These are phyloP conservation scores for Bombus affinis DNA, from an alignment of 1,140 invertebrate species.

Conservation along the genomic window DNA sequence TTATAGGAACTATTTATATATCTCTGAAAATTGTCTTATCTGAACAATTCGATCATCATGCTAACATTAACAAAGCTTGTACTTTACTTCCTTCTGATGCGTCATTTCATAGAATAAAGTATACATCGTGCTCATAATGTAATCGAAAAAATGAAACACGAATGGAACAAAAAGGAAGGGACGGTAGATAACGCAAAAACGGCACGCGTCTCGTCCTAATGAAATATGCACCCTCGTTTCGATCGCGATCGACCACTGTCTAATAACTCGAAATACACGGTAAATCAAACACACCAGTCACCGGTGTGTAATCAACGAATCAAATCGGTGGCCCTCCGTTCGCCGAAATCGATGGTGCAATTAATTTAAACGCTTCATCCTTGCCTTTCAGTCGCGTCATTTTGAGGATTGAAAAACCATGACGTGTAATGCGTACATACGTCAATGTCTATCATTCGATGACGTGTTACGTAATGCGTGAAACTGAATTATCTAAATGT, in stretches of 20 bases:
- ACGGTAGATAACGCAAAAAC: background rate
- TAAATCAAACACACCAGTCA: constrained; percentile 57
- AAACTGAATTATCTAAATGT: background rate
- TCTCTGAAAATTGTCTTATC: background rate
- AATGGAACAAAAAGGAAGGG: background rate
- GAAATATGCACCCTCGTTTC: constrained; percentile 59
- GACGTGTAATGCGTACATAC: constrained; percentile 11
- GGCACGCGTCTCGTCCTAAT: constrained; percentile 29
- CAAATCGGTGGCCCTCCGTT: constrained; percentile 37
- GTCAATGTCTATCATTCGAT: constrained; percentile 2
- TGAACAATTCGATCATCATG: too few species aligned
- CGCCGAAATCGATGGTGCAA: constrained; percentile 50
- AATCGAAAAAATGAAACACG: background rate
- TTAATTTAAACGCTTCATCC: constrained; percentile 61
- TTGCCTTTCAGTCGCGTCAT: constrained; percentile 32
- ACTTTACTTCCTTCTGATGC: background rate
- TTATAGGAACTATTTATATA: background rate
- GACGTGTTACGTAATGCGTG: background rate
- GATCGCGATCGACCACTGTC: constrained; percentile 44
- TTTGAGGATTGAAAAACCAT: constrained; percentile 12
- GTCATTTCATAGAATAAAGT: background rate
- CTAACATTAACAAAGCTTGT: background rate
- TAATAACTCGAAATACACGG: constrained; percentile 55
- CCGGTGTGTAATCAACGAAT: constrained; percentile 61
- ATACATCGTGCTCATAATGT: background rate